Evolutionary conservation across 1,140 invertebrate genomes (phyloP).

Genomic region (Bombus huntii): DNA sequence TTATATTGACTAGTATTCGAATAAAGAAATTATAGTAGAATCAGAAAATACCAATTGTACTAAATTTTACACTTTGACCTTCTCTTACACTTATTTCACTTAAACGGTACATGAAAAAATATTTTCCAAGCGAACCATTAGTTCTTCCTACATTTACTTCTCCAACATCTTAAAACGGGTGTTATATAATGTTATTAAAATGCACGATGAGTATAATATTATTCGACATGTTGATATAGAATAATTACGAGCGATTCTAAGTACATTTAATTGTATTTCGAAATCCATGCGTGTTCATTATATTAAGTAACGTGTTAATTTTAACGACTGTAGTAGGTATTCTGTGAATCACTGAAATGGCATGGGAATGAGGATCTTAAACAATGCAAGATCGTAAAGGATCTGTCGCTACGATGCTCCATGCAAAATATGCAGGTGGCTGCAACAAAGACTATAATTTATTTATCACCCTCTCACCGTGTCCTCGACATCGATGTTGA

Average conservation of each 20-base stretch:
- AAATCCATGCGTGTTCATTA: background rate
- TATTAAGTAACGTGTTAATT: constrained; percentile 4
- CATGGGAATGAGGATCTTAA: constrained; percentile 45
- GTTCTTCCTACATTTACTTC: background rate
- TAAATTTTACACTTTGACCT: no score
- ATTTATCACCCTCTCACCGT: constrained; percentile 49
- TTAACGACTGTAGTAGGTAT: constrained; percentile 24
- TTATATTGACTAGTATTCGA: no score
- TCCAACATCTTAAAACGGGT: background rate
- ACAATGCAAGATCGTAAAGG: constrained; percentile 47
- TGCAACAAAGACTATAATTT: constrained; percentile 34
- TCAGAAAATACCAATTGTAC: no score
- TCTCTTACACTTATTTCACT: no score
- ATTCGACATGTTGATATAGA: background rate
- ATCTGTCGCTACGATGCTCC: constrained; percentile 25
- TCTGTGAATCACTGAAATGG: constrained; percentile 42
- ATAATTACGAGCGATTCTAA: background rate
- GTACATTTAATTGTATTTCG: background rate
- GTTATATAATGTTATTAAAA: background rate
- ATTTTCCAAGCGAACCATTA: background rate
- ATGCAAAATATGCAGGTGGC: background rate
- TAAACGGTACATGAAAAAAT: background rate
- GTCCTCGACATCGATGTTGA: constrained; percentile 11
- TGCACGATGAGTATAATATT: background rate
- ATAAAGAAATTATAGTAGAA: no score